Evolutionary conservation across 2,888 invertebrate genomes (phyloP).

Genomic region (Conistra vaccinii): DNA sequence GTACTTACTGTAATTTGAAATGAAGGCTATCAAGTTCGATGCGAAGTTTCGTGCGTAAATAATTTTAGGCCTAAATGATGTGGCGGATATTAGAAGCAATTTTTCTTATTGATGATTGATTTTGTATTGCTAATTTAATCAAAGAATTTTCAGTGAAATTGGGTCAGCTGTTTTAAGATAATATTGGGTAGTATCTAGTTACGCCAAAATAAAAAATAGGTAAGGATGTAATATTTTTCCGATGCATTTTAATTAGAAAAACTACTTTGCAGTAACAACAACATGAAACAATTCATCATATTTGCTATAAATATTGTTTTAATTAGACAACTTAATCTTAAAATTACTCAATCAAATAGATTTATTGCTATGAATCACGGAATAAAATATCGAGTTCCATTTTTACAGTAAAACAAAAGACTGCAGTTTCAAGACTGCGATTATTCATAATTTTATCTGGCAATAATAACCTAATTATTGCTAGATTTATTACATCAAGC

Average conservation of each 20-base stretch:
- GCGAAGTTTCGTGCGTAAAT: conserved; percentile 20
- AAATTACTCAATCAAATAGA: conserved; percentile 35
- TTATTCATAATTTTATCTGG: conserved; percentile 15
- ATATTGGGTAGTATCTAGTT: too few species aligned
- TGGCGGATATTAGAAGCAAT: neutral
- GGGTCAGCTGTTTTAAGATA: neutral
- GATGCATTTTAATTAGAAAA: neutral
- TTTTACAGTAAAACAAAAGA: conserved; percentile 20
- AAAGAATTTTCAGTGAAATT: neutral
- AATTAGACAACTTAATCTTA: conserved; percentile 13
- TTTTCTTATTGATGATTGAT: conserved; percentile 1
- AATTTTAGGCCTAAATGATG: conserved; percentile 54
- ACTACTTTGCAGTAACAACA: neutral
- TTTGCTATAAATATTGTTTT: conserved; percentile 20
- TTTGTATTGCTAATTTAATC: neutral
- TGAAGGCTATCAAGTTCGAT: conserved; percentile 33
- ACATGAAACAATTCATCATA: neutral
- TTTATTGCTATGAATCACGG: conserved; percentile 30
- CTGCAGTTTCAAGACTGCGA: conserved; percentile 9
- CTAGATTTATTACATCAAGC: conserved; percentile 26
- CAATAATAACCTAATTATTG: conserved; percentile 21
- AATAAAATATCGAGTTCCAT: conserved; percentile 3
- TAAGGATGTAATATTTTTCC: neutral
- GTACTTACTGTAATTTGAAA: conserved; percentile 40
- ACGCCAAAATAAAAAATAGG: neutral